Percentiles rank a stretch among this genome's conserved stretches.
Evolutionary conservation across 2,888 invertebrate species (phyloP).

Genomic region (Flexamia atlantica): DNA sequence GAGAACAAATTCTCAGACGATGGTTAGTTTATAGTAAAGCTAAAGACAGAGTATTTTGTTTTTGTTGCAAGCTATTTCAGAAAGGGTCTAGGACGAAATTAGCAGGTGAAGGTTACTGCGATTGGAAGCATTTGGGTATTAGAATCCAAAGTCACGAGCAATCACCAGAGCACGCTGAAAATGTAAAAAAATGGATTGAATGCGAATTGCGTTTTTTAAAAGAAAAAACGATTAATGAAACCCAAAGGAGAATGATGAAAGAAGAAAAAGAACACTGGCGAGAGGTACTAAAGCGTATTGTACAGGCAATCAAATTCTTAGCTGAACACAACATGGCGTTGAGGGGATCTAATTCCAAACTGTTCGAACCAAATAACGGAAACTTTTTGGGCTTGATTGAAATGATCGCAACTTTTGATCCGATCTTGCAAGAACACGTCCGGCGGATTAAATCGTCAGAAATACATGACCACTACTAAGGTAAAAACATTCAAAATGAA

Average conservation of each 20-base stretch:
- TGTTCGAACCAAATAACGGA: constrained; percentile 60
- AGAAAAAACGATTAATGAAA: constrained; percentile 26
- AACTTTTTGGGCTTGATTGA: constrained; percentile 64
- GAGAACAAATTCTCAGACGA: constrained; percentile 46
- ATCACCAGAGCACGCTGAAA: constrained; percentile 20
- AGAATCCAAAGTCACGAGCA: constrained; percentile 55
- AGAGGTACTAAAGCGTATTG: constrained; percentile 57
- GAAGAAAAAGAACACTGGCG: constrained; percentile 60
- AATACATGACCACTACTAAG: constrained; percentile 55
- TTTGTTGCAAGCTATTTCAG: constrained; percentile 50
- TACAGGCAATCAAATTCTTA: constrained; percentile 53
- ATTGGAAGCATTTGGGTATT: constrained; percentile 58
- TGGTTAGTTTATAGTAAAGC: constrained; percentile 58
- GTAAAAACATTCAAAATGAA: constrained; percentile 66
- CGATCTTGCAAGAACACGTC: constrained; percentile 64
- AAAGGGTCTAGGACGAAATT: constrained; percentile 38
- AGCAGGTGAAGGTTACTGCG: constrained; percentile 41
- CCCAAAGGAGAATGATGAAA: constrained; percentile 44
- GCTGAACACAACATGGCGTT: constrained; percentile 59
- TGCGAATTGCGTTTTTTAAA: constrained; percentile 52
- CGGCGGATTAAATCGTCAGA: constrained; percentile 60
- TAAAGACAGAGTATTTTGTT: constrained; percentile 53
- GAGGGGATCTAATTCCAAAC: constrained; percentile 53
- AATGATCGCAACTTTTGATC: constrained; percentile 64
- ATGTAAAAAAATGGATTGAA: constrained; percentile 57